Base-by-base conservation (phyloP, 1,140 invertebrate species). In the Thaumetopoea pityocampa region DNA sequence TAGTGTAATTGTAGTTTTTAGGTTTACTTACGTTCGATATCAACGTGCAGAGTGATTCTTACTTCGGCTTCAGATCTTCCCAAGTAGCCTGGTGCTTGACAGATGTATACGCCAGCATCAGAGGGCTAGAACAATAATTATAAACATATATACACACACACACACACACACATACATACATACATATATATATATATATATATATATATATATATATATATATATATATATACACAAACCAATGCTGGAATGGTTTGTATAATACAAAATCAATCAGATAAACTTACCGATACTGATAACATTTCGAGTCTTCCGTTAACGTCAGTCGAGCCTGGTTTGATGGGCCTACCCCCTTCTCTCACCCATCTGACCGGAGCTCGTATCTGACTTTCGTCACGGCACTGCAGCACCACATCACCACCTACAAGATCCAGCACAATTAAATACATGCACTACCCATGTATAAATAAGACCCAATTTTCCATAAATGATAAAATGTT, bases 341-440 rank as follows among this genome's bases (percentile, higher is more conserved):
- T 62, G 0, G 91, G 88, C 14, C 87, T 72, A 16, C 91, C 90
- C 40, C 91, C 90, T 27, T 89, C 90, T 38, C 93, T 87, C 0
- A 86, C 61, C 95, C 95, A 96, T 15, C 87, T 87, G 7, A 97
- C 94, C 41, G 87, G 87, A 12, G 92, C 91, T 30, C 95, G 86
- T 8, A 89, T 67, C 0, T 88, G 87, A 36, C 96, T 93, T 85
- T 97, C 94, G 73, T 97, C 96, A 51, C 95, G 90, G 67, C 95
- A 97, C 83, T 94, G 92, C 86, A 96, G 95, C 4, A 96, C 94
- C 5, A 96, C 95, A 83, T 97, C 95, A 26, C 92, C 90, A 78
- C 92, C 95, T 96, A 78, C 17, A 61, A 41, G 11, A 45, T 23
- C 26, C 19, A n/a, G n/a, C n/a, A n/a, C n/a, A n/a, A n/a, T n/a